Conservation (phyloP, 1,140 invertebrate genomes). For the Drosophila parabipectinata region DNA sequence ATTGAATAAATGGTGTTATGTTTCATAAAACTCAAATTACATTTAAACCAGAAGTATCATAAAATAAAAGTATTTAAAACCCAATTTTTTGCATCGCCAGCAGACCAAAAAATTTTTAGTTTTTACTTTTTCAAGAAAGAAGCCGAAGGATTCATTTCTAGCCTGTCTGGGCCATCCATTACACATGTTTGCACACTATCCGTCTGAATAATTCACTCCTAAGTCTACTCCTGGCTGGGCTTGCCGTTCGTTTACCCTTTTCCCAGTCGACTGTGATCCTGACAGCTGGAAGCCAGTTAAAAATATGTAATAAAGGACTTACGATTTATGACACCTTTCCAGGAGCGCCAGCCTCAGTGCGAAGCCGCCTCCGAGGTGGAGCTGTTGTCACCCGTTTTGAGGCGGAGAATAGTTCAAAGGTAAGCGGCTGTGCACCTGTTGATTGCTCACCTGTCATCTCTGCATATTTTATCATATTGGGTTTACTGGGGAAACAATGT, state of each 20-base stretch:
- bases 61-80: too few relatives aligned
- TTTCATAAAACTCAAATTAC: neutral
- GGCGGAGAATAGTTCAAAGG: slow-evolving; percentile 19
- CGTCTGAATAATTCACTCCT: slow-evolving; percentile 57
- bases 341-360: slow-evolving; percentile 5
- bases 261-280: slow-evolving; percentile 4
- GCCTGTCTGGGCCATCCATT: slow-evolving; percentile 24
- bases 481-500: slow-evolving; percentile 19
- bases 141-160: neutral
- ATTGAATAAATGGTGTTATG: too few relatives aligned
- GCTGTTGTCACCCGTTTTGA: slow-evolving; percentile 14
- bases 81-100: neutral
- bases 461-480: slow-evolving; percentile 41
- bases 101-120: neutral
- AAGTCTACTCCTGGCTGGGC: slow-evolving; percentile 14
- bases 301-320: slow-evolving; percentile 59
- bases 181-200: slow-evolving; percentile 44
- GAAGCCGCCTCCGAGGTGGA: neutral
- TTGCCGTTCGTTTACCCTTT: slow-evolving; percentile 30
- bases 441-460: slow-evolving; percentile 42
- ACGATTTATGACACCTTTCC: slow-evolving; percentile 50
- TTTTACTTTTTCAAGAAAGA: neutral
- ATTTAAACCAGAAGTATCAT: neutral
- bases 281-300: slow-evolving; percentile 40
- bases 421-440: slow-evolving; percentile 44